phyloP scores from a whole-genome alignment of 2,113 vertebrate genomes.

The Epinephelus fuscoguttatus region DNA sequence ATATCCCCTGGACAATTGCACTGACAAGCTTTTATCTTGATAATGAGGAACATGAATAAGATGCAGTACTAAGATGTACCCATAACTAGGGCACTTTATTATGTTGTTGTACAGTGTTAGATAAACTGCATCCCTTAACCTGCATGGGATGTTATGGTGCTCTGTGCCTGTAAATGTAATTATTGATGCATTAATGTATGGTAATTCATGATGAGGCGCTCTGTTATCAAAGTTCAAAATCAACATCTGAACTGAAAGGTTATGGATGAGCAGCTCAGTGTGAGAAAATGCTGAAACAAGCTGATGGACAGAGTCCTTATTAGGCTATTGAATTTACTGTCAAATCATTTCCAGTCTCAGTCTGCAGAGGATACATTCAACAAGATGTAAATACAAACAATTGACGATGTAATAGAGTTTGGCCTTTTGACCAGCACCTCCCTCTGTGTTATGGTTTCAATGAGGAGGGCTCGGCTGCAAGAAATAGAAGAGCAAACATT shows the following conservation, averaged over 20 bases:
- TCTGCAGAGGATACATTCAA: conserved; percentile 35
- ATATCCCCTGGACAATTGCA: conserved; percentile 3
- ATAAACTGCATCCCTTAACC: conserved; percentile 5
- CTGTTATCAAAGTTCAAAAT: conserved; percentile 30
- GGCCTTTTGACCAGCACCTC: conserved; percentile 27
- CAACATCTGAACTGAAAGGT: conserved; percentile 40
- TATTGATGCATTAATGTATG: background rate
- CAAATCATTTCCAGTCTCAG: conserved; percentile 18
- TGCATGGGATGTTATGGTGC: background rate
- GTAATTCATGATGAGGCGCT: background rate
- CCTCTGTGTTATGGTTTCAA: background rate
- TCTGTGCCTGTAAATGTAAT: conserved; percentile 9
- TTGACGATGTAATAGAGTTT: conserved; percentile 12
- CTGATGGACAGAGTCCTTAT: conserved; percentile 37
- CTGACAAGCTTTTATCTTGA: conserved; percentile 4
- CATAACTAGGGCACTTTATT: conserved; percentile 22
- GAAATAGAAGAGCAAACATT: conserved; percentile 9
- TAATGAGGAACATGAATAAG: conserved; percentile 31
- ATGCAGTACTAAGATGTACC: background rate
- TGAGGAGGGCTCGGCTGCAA: background rate
- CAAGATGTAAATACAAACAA: conserved; percentile 31
- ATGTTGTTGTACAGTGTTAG: conserved; percentile 1
- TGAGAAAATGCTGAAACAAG: conserved; percentile 21
- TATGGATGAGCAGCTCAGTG: conserved; percentile 20
- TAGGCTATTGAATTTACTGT: conserved; percentile 47